phyloP scores from a whole-genome alignment of 2,797 vertebrate species.

The Chaunax sp. region DNA sequence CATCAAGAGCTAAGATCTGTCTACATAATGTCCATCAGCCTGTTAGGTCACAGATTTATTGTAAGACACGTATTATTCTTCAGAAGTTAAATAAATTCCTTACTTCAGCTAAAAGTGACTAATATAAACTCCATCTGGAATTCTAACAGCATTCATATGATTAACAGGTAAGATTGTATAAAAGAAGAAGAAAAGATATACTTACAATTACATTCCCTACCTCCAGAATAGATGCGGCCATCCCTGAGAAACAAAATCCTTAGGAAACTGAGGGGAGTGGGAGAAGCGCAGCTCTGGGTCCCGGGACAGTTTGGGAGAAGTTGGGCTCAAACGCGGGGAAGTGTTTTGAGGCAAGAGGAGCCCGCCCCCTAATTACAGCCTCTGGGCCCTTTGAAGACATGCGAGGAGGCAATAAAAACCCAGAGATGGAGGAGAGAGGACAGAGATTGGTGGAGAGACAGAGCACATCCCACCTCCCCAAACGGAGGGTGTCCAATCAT shows the following conservation, averaged over 20 bases:
- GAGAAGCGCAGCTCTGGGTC: constrained; percentile 78
- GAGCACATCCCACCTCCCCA: constrained; percentile 70
- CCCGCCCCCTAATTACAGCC: constrained; percentile 92
- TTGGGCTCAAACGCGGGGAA: constrained; percentile 76
- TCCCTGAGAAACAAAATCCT: constrained; percentile 89
- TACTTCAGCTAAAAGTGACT: background rate
- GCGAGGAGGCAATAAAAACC: constrained; percentile 86
- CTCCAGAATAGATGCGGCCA: constrained; percentile 94
- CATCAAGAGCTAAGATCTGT: background rate
- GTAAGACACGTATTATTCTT: background rate
- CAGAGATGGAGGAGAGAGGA: constrained; percentile 62
- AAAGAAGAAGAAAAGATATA: constrained; percentile 37
- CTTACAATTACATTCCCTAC: constrained; percentile 85
- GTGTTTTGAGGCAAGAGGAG: constrained; percentile 83
- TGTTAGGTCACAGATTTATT: background rate
- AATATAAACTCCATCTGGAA: background rate
- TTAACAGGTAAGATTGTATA: background rate
- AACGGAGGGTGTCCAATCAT: constrained; percentile 58
- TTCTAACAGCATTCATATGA: background rate
- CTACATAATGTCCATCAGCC: background rate
- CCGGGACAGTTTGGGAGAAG: constrained; percentile 83
- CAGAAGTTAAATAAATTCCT: rapidly evolving
- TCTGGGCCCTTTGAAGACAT: constrained; percentile 85
- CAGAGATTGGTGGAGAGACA: constrained; percentile 73
- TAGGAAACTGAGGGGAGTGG: constrained; percentile 77